Evolutionary conservation across 1,140 invertebrate genomes (phyloP), one percentile per base, ranked within the genome.

Genomic region (Drosophila elegans): DNA sequence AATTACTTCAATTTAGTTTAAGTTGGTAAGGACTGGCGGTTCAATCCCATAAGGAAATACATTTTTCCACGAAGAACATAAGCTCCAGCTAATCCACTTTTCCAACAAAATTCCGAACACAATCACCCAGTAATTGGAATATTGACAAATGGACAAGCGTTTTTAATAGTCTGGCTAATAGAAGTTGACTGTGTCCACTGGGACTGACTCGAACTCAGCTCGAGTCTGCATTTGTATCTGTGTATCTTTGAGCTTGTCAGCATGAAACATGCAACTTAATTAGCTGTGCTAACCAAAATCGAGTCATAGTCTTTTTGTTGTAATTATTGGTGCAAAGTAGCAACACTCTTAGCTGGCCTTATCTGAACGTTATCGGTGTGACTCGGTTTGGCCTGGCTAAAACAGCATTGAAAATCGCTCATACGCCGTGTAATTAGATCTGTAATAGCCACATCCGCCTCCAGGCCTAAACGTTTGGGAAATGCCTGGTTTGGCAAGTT

Each of bases 261-360:
- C 68, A 13, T 59, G 78, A 53, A 79, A 83, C 80, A 82, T 69
- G 80, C 75, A 57, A 82, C 80, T 84, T 82, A 83, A 82, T 82
- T 82, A 82, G 75, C 55, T 57, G 45, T 29, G 61, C 29, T 53
- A 53, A 64, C 7, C 54, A 36, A 13, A 34, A 16, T 16, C 32
- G 21, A 34, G 56, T 46, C 21, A 27, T 6, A 10, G 44, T 10
- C 16, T 21, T 16, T 25, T 67, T 48, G 10, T 34, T 48, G 59
- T 32, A 55, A 41, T 55, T 55, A 36, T 55, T n/a, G 36, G 9
- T 62, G 38, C 10, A 16, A 44, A 13, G 29, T 63, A 21, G 41
- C 39, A 36, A 61, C 39, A 64, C 39, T 52, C 42, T 77, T 25
- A 49, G 57, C 74, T 36, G 48, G 52, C 61, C 64, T 80, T 71